phyloP scores from a whole-genome alignment of 2,888 invertebrate genomes.

The Netelia inedita region DNA sequence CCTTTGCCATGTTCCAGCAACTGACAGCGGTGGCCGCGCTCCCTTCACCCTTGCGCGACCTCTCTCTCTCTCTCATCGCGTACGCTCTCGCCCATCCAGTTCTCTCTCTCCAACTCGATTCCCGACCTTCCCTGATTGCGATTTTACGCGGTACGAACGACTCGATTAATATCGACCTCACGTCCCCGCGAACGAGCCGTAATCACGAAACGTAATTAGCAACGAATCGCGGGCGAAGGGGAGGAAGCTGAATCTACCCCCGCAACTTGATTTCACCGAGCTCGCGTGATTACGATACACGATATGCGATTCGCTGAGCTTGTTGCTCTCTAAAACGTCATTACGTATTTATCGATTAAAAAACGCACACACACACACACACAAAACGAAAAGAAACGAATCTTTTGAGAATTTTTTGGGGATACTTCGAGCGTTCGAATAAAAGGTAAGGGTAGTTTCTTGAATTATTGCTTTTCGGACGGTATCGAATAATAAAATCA shows the following conservation, averaged over 20 bases:
- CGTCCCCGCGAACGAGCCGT: slow-evolving; percentile 70
- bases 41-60: background rate
- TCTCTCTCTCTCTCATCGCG: background rate
- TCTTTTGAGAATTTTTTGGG: no score
- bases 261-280: slow-evolving; percentile 46
- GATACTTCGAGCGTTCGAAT: no score
- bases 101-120: slow-evolving; percentile 47
- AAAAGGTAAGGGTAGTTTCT: no score
- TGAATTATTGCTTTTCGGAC: no score
- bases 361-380: background rate
- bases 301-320: slow-evolving; percentile 23
- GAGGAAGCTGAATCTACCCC: slow-evolving; percentile 5
- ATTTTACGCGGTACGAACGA: slow-evolving; percentile 75
- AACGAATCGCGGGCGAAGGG: slow-evolving; percentile 37
- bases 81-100: slow-evolving; percentile 18
- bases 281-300: slow-evolving; percentile 32
- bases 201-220: slow-evolving; percentile 75
- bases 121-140: slow-evolving; percentile 72
- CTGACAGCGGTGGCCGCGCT: slow-evolving; percentile 49
- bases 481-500: no score
- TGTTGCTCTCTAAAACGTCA: slow-evolving; percentile 1
- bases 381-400: no score
- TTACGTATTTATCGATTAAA: background rate
- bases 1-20: slow-evolving; percentile 47
- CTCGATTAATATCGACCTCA: slow-evolving; percentile 71